A percentile compares a stretch with the other conserved stretches of the same genome.
Evolutionary conservation across 2,888 invertebrate genomes (phyloP).

Genomic region (Tricholauxania praeusta): DNA sequence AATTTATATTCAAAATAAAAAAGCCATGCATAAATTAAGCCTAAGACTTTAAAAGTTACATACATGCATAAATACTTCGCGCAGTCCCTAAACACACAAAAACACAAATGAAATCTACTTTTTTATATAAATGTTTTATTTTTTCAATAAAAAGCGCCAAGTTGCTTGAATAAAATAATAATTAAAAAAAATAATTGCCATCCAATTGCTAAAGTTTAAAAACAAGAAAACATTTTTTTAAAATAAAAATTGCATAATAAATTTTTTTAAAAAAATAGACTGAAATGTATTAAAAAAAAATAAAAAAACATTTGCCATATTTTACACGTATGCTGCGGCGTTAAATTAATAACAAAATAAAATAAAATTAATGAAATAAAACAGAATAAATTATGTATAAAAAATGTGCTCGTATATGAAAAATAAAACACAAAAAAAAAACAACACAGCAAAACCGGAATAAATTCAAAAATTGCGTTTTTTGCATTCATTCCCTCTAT

Average conservation of each 20-base stretch:
- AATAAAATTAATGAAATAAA: background rate
- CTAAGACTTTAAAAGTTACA: background rate
- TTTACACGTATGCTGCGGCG: conserved; percentile 36
- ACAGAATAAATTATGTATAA: too few species aligned
- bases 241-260: conserved; percentile 47
- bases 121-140: conserved; percentile 22
- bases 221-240: conserved; percentile 26
- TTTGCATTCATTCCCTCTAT: too few species aligned
- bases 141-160: conserved; percentile 11
- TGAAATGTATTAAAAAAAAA: conserved; percentile 53
- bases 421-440: too few species aligned
- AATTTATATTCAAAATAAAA: conserved; percentile 28
- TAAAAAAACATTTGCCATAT: conserved; percentile 38
- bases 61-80: conserved; percentile 17
- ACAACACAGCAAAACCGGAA: too few species aligned
- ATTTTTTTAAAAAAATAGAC: conserved; percentile 51
- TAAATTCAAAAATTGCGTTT: too few species aligned
- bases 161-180: conserved; percentile 26
- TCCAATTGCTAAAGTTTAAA: conserved; percentile 44
- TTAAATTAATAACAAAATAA: conserved; percentile 40
- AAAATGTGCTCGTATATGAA: too few species aligned
- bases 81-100: background rate
- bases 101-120: conserved; percentile 24
- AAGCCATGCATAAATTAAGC: conserved; percentile 36
- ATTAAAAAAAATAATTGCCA: conserved; percentile 38